Evolutionary conservation across 2,113 vertebrate genomes (phyloP), one percentile per base, ranked within the genome.

Genomic region (Phoenicopterus ruber): DNA sequence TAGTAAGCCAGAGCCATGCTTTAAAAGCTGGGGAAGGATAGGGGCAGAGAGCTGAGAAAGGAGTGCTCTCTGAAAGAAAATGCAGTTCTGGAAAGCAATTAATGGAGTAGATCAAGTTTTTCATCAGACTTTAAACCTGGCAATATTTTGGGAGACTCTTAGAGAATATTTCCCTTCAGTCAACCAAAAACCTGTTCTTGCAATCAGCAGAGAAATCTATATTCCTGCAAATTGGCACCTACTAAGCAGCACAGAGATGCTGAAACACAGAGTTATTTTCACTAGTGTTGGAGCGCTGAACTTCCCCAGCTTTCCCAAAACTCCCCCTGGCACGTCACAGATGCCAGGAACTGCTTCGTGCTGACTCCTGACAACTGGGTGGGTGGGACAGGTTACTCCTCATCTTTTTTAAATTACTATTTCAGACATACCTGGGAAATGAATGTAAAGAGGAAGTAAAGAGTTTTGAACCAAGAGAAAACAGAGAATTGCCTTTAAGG

Each of bases 101-200:
- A 25, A 16, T 38, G 14, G 34, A 50, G 7, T 17, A 76, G 38
- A 74, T 74, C 7, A 69, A 78, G 19, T 70, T 92, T 95, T 88
- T 92, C n/a, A 62, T 78, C 18, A 73, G 77, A 34, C 32, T 71
- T 82, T 54, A 69, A 88, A 76, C 4, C 32, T 93, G 89, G 50
- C 12, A 93, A 66, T 66, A 70, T 70, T 89, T 69, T 58, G 10
- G 21, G 66, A 87, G 38, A 22, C 22, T 80, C 91, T 79, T 69
- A 58, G 82, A 77, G 55, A 76, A 38, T 91, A 69, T 93, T 95
- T 47, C 50, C 16, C 9, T 89, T 69, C 38, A 46, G 38, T 72
- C 72, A 85, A 82, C 36, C 40, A 79, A 92, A 96, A 85, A 71
- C 44, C 81, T 95, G 93, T 66, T 97, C n/a, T 77, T 95, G 40